Evolutionary conservation across 1,140 invertebrate species (phyloP), one percentile per base, ranked within the genome.

Genomic region (Sminthurides bifidus): DNA sequence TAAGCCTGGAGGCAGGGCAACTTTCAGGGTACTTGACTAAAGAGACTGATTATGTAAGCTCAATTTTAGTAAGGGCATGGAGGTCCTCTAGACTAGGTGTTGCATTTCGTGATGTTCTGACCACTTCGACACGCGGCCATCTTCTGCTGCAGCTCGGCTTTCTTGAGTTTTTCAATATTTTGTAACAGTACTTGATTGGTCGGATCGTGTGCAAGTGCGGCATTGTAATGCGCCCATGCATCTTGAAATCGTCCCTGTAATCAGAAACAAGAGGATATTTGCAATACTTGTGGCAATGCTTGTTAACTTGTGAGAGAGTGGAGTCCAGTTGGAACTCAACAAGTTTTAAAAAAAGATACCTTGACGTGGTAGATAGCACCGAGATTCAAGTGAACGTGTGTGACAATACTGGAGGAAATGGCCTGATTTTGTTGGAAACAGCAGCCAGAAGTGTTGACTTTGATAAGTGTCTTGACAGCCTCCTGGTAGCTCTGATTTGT

Each of bases 121-220:
- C n/a, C n/a, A n/a, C n/a, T n/a, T n/a, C 31, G 41, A 53, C 43
- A 58, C 19, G 51, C 52, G 15, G 44, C 19, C 24, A 48, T 56
- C 23, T 52, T 56, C 30, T 60, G 55, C 35, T 54, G 48, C 27
- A 61, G 55, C 52, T 64, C 63, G 2, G 63, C 63, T 55, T 61
- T 60, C 19, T 51, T 62, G 3, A 68, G 58, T 53, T 68, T 68
- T 29, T 66, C 64, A 27, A 68, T 67, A 52, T 68, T 68, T 35
- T 68, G 64, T 6, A 65, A 61, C 15, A 68, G 50, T 23, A 68
- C 63, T 46, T 58, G 44, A 52, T 68, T 68, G 21, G 37, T 60
- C 0, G 67, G 66, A 46, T 68, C 67, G 40, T 65, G 63, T 0
- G 56, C 55, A 19, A 63, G 59, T 2, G 67, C 67, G 15, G 31